Conservation (phyloP, 2,113 vertebrate species). For the Solenodon paradoxus region DNA sequence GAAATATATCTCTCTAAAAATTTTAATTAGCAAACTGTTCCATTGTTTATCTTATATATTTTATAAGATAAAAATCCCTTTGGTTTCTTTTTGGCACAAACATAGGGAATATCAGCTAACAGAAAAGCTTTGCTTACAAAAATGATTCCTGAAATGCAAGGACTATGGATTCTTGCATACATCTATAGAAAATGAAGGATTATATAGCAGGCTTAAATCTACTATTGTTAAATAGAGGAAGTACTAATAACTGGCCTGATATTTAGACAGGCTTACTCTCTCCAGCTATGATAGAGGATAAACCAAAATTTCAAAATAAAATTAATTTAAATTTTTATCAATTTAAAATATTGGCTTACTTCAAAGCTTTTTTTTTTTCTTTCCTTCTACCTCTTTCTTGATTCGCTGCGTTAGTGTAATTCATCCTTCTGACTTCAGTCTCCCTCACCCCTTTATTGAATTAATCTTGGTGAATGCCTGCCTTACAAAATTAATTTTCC, state of each 20-base stretch:
- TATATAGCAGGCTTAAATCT: neutral
- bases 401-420: neutral
- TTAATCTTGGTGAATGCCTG: slow-evolving; percentile 30
- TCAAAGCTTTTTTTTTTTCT: neutral
- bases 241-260: neutral
- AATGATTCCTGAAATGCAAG: neutral
- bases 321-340: neutral
- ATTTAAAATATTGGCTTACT: slow-evolving; percentile 1
- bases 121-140: slow-evolving; percentile 6
- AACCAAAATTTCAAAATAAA: slow-evolving; percentile 10
- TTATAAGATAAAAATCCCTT: slow-evolving; percentile 24
- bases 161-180: neutral
- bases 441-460: neutral
- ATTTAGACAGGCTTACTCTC: neutral
- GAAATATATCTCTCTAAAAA: neutral
- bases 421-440: neutral
- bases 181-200: neutral
- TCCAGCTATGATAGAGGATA: neutral
- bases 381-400: neutral
- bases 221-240: neutral
- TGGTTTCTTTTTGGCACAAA: slow-evolving; percentile 6
- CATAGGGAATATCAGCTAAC: neutral
- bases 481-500: slow-evolving; percentile 21
- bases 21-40: slow-evolving; percentile 46
- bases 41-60: slow-evolving; percentile 6